Evolutionary conservation across 2,888 invertebrate species (phyloP).

Genomic region (Agriopis aurantiaria): DNA sequence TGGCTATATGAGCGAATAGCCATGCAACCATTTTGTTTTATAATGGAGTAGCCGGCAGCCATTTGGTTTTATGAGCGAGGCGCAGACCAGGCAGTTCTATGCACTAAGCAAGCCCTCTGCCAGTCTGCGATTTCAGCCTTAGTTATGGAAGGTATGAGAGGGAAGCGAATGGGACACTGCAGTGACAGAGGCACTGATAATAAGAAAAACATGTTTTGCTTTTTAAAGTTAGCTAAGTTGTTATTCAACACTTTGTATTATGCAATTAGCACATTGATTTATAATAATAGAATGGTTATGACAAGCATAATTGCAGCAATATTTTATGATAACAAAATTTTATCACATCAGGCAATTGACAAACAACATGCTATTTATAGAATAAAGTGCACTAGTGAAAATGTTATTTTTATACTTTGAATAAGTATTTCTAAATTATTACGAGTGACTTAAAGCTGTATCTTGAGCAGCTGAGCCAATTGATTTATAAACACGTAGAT

Average conservation of each 20-base stretch:
- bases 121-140: neutral
- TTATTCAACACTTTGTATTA: slow-evolving; percentile 10
- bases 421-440: neutral
- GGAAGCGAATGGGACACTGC: neutral
- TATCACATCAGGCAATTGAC: slow-evolving; percentile 1
- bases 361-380: slow-evolving; percentile 10
- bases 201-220: neutral
- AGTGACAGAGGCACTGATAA: neutral
- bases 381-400: neutral
- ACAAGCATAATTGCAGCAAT: slow-evolving; percentile 21
- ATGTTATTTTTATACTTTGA: neutral
- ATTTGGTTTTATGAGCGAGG: too few species aligned
- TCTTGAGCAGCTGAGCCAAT: too few species aligned
- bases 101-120: too few species aligned
- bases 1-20: too few species aligned
- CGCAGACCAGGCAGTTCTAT: too few species aligned
- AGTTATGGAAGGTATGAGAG: neutral
- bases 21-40: too few species aligned
- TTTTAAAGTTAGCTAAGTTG: slow-evolving; percentile 1
- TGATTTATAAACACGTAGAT: too few species aligned
- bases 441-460: too few species aligned
- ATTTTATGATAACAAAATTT: slow-evolving; percentile 28
- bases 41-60: too few species aligned
- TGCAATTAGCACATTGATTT: slow-evolving; percentile 16
- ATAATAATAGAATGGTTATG: neutral